Evolutionary conservation across 2,797 vertebrate genomes (phyloP), one percentile per base, ranked within the genome.

Genomic region (Lerista edwardsae): DNA sequence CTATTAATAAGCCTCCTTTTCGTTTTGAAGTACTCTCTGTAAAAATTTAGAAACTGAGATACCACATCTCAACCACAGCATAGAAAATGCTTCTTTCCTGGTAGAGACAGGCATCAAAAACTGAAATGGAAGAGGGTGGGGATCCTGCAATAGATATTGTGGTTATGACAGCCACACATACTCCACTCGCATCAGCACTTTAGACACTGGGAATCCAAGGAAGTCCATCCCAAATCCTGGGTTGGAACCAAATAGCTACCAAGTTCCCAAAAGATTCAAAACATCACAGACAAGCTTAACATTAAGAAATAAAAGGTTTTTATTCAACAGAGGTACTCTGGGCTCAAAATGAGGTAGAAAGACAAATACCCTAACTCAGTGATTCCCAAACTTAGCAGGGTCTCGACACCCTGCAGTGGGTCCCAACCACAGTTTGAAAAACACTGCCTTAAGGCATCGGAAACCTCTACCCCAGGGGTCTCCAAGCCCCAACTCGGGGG

Each of bases 1-100:
- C 79, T 87, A 84, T 83, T 79, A 71, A 88, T 83, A 75, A 31
- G 11, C 71, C 27, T 55, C 79, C n/a, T 85, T 23, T 62, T 75
- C 29, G 41, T 34, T 82, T 57, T n/a, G 21, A 59, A 44, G 64
- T 77, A 64, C 34, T 68, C 25, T 61, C 11, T 79, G 44, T 64
- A 83, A 79, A 85, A 83, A 83, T 27, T 44, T 19, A 75, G 41
- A 75, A 67, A 29, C 41, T 36, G 39, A 72, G 80, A 78, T 12
- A 64, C 59, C 39, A 36, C 47, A 76, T 80, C 59, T 44, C 68
- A 80, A 27, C 65, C 76, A 86, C 39, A 57, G n/a, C 36, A 15
- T 55, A 64, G 27, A 36, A 68, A 36, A 25, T 65, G 31, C 34
- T 72, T 29, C 36, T 57, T 51, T 72, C 55, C 29, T 79, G n/a